Percentiles rank a stretch among this genome's conserved stretches.
Conservation (phyloP, 2,113 vertebrate genomes). For the Philantomba maxwellii region DNA sequence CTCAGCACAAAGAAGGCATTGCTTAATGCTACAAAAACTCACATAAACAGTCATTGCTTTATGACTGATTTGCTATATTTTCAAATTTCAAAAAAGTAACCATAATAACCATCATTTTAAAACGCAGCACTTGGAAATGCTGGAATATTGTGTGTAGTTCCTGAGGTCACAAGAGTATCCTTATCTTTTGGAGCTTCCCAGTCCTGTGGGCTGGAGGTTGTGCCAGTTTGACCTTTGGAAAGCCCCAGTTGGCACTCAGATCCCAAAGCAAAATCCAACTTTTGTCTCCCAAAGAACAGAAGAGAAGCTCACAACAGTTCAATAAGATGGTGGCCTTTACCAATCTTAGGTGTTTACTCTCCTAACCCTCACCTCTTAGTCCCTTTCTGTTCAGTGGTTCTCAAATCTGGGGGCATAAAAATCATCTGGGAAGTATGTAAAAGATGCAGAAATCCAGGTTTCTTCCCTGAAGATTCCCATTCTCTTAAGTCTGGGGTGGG, state of each 20-base stretch:
- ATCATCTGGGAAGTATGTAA: not conserved
- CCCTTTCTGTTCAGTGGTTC: not conserved
- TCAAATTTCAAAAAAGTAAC: slow-evolving; percentile 29
- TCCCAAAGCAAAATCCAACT: not conserved
- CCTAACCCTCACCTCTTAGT: not conserved
- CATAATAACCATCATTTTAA: not conserved
- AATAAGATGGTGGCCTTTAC: not conserved
- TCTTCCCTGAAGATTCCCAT: not conserved
- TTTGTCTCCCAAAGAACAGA: not conserved
- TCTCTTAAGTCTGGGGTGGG: not conserved
- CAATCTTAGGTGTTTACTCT: not conserved
- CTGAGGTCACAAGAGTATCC: not conserved
- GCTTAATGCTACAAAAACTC: slow-evolving; percentile 23
- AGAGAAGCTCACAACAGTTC: not conserved
- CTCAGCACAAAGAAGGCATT: slow-evolving; percentile 39
- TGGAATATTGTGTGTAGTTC: not conserved
- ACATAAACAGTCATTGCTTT: slow-evolving; percentile 31
- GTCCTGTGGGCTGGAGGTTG: not conserved
- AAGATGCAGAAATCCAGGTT: not conserved
- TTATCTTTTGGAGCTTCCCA: not conserved
- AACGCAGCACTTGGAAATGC: not conserved
- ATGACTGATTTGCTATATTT: slow-evolving; percentile 11
- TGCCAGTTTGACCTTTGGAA: not conserved
- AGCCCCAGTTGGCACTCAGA: not conserved
- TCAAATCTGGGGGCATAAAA: not conserved